Percentiles rank a stretch among this genome's conserved stretches.
phyloP scores from a whole-genome alignment of 1,140 invertebrate species.

The Drosophila navojoa region DNA sequence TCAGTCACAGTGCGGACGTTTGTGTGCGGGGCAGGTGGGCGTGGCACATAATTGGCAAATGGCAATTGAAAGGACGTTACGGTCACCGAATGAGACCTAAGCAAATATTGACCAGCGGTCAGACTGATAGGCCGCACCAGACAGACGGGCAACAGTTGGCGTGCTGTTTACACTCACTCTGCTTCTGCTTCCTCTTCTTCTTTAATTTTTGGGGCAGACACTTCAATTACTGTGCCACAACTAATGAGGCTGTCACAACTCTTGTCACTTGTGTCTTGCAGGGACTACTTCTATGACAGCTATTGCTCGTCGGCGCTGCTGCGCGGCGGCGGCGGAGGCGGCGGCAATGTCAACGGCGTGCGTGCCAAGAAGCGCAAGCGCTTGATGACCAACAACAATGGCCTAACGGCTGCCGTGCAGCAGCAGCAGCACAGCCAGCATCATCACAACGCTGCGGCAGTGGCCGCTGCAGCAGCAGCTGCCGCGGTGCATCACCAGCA shows the following conservation, averaged over 20 bases:
- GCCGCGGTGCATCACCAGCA: slow-evolving; percentile 69
- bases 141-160: slow-evolving; percentile 62
- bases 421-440: slow-evolving; percentile 73
- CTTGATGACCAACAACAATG: slow-evolving; percentile 85
- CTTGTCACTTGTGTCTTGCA: slow-evolving; percentile 22
- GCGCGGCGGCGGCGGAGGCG: slow-evolving; percentile 67
- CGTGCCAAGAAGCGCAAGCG: slow-evolving; percentile 87
- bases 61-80: slow-evolving; percentile 63
- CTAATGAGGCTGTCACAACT: slow-evolving; percentile 40
- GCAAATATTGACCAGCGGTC: slow-evolving; percentile 68
- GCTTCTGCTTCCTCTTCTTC: not conserved
- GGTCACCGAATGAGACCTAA: slow-evolving; percentile 52
- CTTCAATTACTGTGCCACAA: slow-evolving; percentile 55
- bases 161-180: slow-evolving; percentile 13
- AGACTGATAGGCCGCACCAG: slow-evolving; percentile 5
- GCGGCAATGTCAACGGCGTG: slow-evolving; percentile 78
- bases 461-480: slow-evolving; percentile 61
- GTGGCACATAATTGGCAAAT: slow-evolving; percentile 68
- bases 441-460: slow-evolving; percentile 62
- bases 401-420: slow-evolving; percentile 67
- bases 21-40: not conserved
- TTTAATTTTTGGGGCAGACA: slow-evolving; percentile 15
- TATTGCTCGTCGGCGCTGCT: slow-evolving; percentile 87
- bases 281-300: slow-evolving; percentile 84
- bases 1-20: slow-evolving; percentile 12